Evolutionary conservation across 2,888 invertebrate species (phyloP), one percentile per base, ranked within the genome.

Genomic region (Microdon myrmicae): DNA sequence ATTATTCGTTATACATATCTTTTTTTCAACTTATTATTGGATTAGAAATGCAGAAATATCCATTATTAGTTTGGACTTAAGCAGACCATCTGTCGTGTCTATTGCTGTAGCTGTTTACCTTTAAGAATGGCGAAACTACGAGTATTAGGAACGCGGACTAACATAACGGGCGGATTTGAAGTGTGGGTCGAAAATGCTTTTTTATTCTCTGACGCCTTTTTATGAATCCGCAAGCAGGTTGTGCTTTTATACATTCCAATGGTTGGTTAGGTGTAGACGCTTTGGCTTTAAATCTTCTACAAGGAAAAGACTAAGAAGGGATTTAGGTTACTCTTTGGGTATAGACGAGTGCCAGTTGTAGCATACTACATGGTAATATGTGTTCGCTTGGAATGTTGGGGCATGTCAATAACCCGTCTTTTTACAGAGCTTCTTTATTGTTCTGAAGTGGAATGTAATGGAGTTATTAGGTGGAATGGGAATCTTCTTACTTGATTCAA

Each of bases 21-120:
- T 37, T 28, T 26, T 37, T 51, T 54, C 14, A 56, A 38, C 53
- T 67, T 69, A 68, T 70, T 70, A 70, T 70, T 70, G 70, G 70
- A 70, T 70, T 70, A 70, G 64, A 69, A 68, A 67, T 67, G 67
- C 55, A 69, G 68, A 70, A 69, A 69, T 68, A 68, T 67, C 66
- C 66, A 54, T 43, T 58, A 64, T 58, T 58, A 64, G 64, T 61
- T 64, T 53, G 22, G 37, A 64, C 64, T 64, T 64, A 64, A 64
- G 64, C 58, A 38, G 49, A 51, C 61, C 58, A 51, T 58, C 58
- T 64, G 41, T 43, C 47, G 37, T 49, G 49, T 64, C 31, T 16
- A 28, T 29, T 43, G 37, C 47, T 22, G 48, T 37, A 29, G 23
- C 7, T 29, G 4, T 10, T 44, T 47, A 19, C 35, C 56, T 49